Conservation (phyloP, 2,888 invertebrate genomes). For the Heliconius cydno region DNA sequence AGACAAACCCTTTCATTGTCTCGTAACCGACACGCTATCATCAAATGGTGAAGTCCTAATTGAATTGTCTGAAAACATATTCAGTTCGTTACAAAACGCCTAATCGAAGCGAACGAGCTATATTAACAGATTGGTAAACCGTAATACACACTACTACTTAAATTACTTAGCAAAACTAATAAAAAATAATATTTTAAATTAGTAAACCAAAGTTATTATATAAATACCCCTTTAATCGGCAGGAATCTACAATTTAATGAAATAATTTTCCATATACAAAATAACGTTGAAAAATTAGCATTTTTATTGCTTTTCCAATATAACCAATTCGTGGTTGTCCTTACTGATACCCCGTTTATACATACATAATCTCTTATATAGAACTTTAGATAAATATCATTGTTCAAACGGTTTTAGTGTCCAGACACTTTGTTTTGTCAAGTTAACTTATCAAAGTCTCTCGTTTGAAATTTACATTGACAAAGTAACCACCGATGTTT, state of each 20-base stretch:
- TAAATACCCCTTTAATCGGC: background rate
- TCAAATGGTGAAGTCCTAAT: constrained; percentile 37
- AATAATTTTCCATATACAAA: constrained; percentile 23
- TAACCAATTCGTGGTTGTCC: constrained; percentile 14
- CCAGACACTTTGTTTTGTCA: constrained; percentile 31
- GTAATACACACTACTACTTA: constrained; percentile 29
- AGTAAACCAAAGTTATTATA: background rate
- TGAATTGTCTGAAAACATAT: constrained; percentile 46
- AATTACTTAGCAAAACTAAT: constrained; percentile 25
- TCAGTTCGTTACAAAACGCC: constrained; percentile 35
- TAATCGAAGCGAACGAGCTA: constrained; percentile 33
- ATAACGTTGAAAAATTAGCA: constrained; percentile 33
- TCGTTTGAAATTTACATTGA: constrained; percentile 31
- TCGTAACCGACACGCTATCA: constrained; percentile 18
- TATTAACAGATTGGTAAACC: constrained; percentile 47
- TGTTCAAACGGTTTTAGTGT: constrained; percentile 40
- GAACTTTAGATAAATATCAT: constrained; percentile 38
- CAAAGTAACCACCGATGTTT: constrained; percentile 21
- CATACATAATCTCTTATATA: background rate
- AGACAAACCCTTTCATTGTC: constrained; percentile 23
- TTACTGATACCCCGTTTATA: constrained; percentile 12
- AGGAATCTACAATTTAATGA: background rate
- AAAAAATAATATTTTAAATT: background rate
- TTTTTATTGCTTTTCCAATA: constrained; percentile 21
- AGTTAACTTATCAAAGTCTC: constrained; percentile 35